Evolutionary conservation across 2,888 invertebrate genomes (phyloP), one percentile per base, ranked within the genome.

Genomic region (Eupithecia subumbrata): DNA sequence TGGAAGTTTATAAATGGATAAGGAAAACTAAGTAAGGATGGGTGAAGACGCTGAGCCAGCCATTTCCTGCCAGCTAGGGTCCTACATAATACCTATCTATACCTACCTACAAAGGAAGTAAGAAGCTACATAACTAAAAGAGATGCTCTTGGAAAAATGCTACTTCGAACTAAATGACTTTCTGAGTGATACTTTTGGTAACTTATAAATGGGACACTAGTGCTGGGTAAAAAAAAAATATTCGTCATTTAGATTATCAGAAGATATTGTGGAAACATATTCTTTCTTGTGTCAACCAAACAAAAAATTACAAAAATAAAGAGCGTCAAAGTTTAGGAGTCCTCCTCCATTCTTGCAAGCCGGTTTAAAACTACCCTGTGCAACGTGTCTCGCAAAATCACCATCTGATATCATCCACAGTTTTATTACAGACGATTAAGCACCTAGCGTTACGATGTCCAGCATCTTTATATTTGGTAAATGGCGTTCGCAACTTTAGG

Each of bases 391-490:
- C 5, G 14, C 22, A 69, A 69, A 74, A 64, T 34, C 52, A 30
- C 11, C 12, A 71, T 34, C 1, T 8, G 34, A 16, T n/a, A 73
- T 66, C 48, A 66, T 69, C 52, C 18, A 5, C 30, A 74, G 71
- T 77, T 72, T 79, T 76, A 76, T 79, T 72, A 79, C 74, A 72
- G 76, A 71, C 78, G 81, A 81, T 81, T 80, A 81, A 78, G 76
- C 78, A 78, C 78, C 77, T 60, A 69, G 72, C 77, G 77, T 79
- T 80, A 80, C 76, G 78, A 78, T 82, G 83, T 80, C 79, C 82
- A 82, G 74, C 81, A 76, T 77, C 80, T 81, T 85, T 84, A 85
- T 84, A 83, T 82, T 82, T 82, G 76, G 82, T 79, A 84, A 83
- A 84, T 79, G 78, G 77, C 82, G 83, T 82, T 83, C 79, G 71